Conservation (phyloP, 2,888 invertebrate species). For the Buathra laborator region DNA sequence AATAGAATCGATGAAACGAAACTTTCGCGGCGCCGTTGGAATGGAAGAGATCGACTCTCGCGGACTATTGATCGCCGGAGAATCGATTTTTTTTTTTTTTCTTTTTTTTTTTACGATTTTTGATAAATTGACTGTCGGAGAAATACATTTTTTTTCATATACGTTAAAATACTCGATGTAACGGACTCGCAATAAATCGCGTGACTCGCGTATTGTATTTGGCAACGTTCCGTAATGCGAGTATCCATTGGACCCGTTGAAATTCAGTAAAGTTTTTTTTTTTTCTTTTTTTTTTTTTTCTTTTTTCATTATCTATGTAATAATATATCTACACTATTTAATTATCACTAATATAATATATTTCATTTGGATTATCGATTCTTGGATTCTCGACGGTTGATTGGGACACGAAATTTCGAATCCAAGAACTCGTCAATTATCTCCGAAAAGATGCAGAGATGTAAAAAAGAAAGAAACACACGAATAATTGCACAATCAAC, state of each 20-base stretch:
- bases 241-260: conserved; percentile 22
- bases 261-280: not conserved
- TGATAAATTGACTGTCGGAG: not conserved
- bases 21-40: not conserved
- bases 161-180: conserved; percentile 2
- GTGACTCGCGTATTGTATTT: conserved; percentile 39
- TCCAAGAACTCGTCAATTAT: conserved; percentile 25
- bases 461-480: not conserved
- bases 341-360: conserved; percentile 15
- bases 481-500: conserved; percentile 34
- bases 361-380: conserved; percentile 41
- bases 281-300: no score
- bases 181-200: conserved; percentile 1
- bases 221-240: conserved; percentile 46
- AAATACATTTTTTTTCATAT: not conserved
- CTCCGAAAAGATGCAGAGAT: not conserved
- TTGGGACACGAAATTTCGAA: not conserved
- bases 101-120: not conserved
- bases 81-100: not conserved
- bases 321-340: conserved; percentile 35
- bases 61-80: not conserved
- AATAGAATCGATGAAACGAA: conserved; percentile 12
- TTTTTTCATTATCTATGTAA: not conserved
- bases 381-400: conserved; percentile 2
- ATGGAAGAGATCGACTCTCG: conserved; percentile 4